Evolutionary conservation across 2,797 vertebrate genomes (phyloP).

Genomic region (Serranus cabrilla): DNA sequence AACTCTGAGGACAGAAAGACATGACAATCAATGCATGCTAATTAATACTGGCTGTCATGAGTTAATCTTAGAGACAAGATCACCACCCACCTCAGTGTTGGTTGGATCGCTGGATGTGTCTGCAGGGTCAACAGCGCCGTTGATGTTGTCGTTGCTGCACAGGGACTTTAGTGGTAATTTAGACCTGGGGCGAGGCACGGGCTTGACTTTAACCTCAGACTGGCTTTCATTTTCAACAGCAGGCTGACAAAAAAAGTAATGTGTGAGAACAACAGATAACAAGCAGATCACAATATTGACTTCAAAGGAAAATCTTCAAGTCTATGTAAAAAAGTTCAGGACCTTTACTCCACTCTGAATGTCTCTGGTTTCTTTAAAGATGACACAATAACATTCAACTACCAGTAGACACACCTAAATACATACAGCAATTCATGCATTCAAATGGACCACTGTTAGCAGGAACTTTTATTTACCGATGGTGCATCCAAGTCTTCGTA

Average conservation of each 20-base stretch:
- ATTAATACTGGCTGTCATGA: accelerated
- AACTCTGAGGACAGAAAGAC: constrained; percentile 17
- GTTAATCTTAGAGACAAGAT: neutral
- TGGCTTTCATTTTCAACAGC: neutral
- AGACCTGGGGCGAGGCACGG: constrained; percentile 53
- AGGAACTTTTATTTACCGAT: constrained; percentile 54
- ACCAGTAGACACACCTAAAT: neutral
- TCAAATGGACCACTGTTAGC: neutral
- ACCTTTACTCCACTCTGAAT: neutral
- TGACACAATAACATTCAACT: neutral
- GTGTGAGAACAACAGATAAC: neutral
- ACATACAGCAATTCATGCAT: neutral
- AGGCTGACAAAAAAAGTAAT: constrained; percentile 38
- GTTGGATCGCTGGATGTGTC: neutral
- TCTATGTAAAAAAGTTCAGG: neutral
- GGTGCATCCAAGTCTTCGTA: constrained; percentile 42
- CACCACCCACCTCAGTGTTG: constrained; percentile 23
- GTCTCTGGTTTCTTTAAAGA: neutral
- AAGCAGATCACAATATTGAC: no score
- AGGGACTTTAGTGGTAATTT: constrained; percentile 5
- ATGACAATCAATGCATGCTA: neutral
- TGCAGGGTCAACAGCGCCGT: neutral
- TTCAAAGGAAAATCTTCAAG: neutral
- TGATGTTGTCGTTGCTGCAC: neutral
- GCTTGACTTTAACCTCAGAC: constrained; percentile 34